Base-by-base conservation (phyloP, 2,888 invertebrate species). In the Nomada goodeniana region DNA sequence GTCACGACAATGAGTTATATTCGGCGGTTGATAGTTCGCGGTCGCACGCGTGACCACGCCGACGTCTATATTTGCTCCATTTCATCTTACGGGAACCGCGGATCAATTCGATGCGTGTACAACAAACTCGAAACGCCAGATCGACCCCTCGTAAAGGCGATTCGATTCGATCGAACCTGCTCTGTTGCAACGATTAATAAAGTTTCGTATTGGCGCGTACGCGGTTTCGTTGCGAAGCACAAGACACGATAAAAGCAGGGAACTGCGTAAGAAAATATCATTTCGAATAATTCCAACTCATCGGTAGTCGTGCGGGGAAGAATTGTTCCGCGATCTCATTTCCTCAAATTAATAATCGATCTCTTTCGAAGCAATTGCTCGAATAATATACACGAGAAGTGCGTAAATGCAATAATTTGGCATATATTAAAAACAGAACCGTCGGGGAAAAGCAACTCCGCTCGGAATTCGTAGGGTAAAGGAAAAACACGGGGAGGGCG, bases 1-100 rank as follows among this genome's bases (percentile, higher is more conserved):
- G 80, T 72, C 76, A 79, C 60, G 87, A 85, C 87, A 86, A 86
- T 86, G 78, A 86, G 80, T 86, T 83, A 86, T 76, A 83, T 75
- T 75, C 83, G 71, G 71, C 75, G 60, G 80, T 78, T 77, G 79
- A 76, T 86, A 86, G 82, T 65, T 72, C 76, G 73, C 78, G 63
- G 69, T 44, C 83, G 55, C 59, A 72, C 64, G 72, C 68, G 63
- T 76, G 79, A 71, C 75, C 61, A 26, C 60, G 67, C 42, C 81
- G 42, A 55, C 44, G 42, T 20, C 72, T 82, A 79, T 70, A 76
- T 79, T 70, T 76, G 67, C 65, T 15, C 26, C 47, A 61, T 70
- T 74, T 71, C 69, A 72, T 69, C 63, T 65, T 36, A 68, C 36
- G 26, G 18, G 20, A n/a, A 36, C 10, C 23, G 23, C 15, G 57